Percentiles rank a stretch among this genome's conserved stretches.
These are phyloP conservation scores for Cantharis rufa DNA, from an alignment of 2,888 invertebrate species.

Conservation along the genomic window DNA sequence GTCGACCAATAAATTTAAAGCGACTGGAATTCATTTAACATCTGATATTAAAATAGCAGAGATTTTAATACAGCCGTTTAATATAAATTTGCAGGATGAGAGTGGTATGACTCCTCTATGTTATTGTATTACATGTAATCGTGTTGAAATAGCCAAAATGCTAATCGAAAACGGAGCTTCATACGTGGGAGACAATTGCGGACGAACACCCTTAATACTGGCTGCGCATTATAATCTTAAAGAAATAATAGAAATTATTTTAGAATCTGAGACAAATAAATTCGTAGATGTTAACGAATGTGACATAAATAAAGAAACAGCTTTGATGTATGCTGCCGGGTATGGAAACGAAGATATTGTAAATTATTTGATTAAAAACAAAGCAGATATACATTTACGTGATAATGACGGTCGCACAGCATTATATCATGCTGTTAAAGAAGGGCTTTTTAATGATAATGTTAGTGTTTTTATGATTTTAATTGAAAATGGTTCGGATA, in stretches of 20 bases:
- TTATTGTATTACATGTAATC: constrained; percentile 4
- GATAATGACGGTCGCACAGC: constrained; percentile 17
- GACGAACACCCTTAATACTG: constrained; percentile 7
- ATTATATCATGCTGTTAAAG: constrained; percentile 13
- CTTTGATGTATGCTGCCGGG: constrained; percentile 14
- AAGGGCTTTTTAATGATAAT: background rate
- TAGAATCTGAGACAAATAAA: background rate
- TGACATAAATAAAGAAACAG: constrained; percentile 2
- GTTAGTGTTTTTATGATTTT: constrained; percentile 3
- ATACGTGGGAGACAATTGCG: background rate
- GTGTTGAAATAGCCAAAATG: background rate
- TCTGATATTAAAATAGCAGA: background rate
- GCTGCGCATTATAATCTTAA: constrained; percentile 7
- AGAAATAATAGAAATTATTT: constrained; percentile 3
- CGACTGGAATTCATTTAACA: constrained; percentile 22
- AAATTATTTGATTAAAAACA: constrained; percentile 5
- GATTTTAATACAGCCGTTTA: background rate
- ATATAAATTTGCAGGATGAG: constrained; percentile 12
- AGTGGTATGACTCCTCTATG: constrained; percentile 22
- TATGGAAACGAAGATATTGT: constrained; percentile 14
- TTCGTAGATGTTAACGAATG: background rate
- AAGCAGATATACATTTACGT: constrained; percentile 1
- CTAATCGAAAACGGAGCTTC: constrained; percentile 11
- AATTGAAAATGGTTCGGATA: constrained; percentile 5
- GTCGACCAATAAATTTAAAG: constrained; percentile 6